phyloP scores from a whole-genome alignment of 2,888 invertebrate species.

The Listrodromus nycthemerus region DNA sequence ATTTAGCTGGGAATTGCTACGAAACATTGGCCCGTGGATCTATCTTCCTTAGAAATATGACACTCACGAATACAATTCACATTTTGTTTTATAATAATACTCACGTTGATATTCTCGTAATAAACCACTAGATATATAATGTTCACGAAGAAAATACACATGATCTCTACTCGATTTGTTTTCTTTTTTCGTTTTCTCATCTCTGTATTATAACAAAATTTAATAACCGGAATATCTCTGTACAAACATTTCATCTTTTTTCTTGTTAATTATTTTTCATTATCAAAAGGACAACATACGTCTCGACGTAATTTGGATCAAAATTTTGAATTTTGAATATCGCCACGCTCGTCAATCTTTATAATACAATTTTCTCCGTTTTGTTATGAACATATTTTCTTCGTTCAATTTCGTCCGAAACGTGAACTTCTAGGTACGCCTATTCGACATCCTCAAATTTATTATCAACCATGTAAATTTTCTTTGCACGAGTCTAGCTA shows the following conservation, averaged over 20 bases:
- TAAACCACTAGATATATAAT: constrained; percentile 78
- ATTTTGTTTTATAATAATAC: constrained; percentile 77
- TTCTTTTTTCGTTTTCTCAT: constrained; percentile 61
- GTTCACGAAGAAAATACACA: constrained; percentile 84
- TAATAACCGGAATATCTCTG: constrained; percentile 85
- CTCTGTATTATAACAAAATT: constrained; percentile 82
- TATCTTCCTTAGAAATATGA: constrained; percentile 84
- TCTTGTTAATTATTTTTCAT: constrained; percentile 67
- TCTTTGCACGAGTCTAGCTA: constrained; percentile 81
- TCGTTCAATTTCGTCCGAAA: constrained; percentile 74
- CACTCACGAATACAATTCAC: constrained; percentile 84
- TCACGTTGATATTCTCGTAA: constrained; percentile 80
- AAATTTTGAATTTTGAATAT: constrained; percentile 84
- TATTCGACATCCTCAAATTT: constrained; percentile 60
- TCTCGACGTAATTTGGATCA: constrained; percentile 74
- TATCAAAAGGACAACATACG: constrained; percentile 82
- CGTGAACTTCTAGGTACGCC: constrained; percentile 73
- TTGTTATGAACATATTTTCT: constrained; percentile 74
- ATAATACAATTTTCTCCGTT: constrained; percentile 61
- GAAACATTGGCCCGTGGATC: constrained; percentile 84
- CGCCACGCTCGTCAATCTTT: constrained; percentile 59
- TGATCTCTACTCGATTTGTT: constrained; percentile 76
- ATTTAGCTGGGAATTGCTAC: constrained; percentile 83
- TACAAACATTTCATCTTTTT: constrained; percentile 82
- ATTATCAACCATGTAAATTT: constrained; percentile 81